Evolutionary conservation across 2,113 vertebrate genomes (phyloP).

Genomic region (Micronycteris hirsuta): DNA sequence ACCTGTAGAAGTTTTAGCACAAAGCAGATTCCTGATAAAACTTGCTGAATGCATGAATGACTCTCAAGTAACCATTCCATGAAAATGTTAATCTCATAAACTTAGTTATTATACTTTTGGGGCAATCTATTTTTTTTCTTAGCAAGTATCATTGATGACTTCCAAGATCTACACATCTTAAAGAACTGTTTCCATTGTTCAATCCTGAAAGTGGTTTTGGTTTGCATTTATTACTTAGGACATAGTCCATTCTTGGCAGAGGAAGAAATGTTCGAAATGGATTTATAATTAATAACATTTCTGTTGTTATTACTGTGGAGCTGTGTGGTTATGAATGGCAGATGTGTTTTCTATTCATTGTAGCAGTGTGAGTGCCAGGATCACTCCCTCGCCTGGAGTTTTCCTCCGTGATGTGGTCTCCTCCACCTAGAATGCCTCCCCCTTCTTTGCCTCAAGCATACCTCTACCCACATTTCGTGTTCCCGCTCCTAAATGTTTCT

Average conservation of each 20-base stretch:
- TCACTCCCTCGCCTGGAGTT: not conserved
- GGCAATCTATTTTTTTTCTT: not conserved
- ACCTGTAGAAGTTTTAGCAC: not conserved
- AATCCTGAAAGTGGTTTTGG: constrained; percentile 32
- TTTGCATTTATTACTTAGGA: constrained; percentile 45
- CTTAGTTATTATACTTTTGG: not conserved
- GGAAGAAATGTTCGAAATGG: constrained; percentile 35
- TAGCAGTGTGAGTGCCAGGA: not conserved
- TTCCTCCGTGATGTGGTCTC: not conserved
- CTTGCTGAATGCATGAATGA: not conserved
- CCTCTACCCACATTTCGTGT: not conserved
- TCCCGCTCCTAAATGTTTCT: not conserved
- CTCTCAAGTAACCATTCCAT: not conserved
- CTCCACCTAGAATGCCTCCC: not conserved
- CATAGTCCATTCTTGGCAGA: constrained; percentile 37
- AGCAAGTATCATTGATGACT: constrained; percentile 1
- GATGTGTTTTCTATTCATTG: not conserved
- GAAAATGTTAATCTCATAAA: constrained; percentile 3
- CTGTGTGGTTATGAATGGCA: not conserved
- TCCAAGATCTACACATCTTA: not conserved
- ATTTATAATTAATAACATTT: constrained; percentile 37
- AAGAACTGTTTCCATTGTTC: not conserved
- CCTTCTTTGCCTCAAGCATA: not conserved
- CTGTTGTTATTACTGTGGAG: not conserved
- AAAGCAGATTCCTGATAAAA: not conserved